Conservation (phyloP, 2,888 invertebrate species). For the Apodemia zela region DNA sequence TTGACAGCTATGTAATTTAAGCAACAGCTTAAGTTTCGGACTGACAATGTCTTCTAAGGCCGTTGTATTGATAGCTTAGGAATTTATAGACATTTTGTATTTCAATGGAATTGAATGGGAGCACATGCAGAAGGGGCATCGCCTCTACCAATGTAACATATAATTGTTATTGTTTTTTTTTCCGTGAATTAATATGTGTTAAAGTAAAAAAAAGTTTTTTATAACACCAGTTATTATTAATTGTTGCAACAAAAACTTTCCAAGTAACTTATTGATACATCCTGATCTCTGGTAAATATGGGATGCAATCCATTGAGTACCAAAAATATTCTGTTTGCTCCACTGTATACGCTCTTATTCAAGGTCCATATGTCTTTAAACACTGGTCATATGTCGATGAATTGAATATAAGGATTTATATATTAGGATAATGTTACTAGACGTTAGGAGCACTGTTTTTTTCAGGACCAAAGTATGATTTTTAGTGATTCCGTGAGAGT, state of each 20-base stretch:
- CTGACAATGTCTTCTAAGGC: constrained; percentile 18
- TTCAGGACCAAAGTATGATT: constrained; percentile 16
- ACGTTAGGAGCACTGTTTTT: background rate
- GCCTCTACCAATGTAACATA: too few species aligned
- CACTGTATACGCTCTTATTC: background rate
- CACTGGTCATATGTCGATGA: background rate
- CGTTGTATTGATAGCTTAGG: constrained; percentile 18
- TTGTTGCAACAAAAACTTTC: too few species aligned
- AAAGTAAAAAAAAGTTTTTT: too few species aligned
- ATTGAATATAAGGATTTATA: background rate
- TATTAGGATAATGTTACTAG: background rate
- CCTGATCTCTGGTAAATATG: too few species aligned
- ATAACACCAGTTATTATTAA: too few species aligned
- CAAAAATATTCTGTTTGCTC: background rate
- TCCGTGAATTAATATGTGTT: too few species aligned
- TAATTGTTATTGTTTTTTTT: too few species aligned
- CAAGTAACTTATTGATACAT: too few species aligned
- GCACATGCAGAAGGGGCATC: background rate
- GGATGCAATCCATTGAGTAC: too few species aligned
- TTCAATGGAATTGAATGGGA: background rate
- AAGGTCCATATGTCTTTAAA: background rate
- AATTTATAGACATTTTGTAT: constrained; percentile 12
- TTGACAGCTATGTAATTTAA: background rate
- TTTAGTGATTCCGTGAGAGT: constrained; percentile 4
- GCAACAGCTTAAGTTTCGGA: constrained; percentile 16